Base-by-base conservation (phyloP, 2,113 vertebrate genomes). In the Nicator chloris region DNA sequence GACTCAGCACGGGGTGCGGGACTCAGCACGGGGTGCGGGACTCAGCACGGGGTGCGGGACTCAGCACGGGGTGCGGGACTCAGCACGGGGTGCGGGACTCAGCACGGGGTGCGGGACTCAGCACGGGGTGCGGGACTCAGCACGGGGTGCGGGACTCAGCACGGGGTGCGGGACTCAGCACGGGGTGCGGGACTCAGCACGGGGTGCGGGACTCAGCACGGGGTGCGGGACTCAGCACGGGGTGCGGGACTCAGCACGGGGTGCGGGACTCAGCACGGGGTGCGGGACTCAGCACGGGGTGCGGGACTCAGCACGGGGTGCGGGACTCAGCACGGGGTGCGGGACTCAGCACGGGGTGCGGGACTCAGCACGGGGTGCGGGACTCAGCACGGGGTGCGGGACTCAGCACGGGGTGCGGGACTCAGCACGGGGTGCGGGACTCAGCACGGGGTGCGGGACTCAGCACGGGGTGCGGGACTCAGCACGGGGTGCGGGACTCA, bases 201-300 rank as follows among this genome's bases (percentile, higher is more conserved):
- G 0, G 2, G 17, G 71, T 8, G 23, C 42, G 13, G 6, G 23
- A 7, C 2, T 5, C 4, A 10, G 68, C 15, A 1, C 1, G 0
- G 2, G 17, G 71, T 8, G 23, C 42, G 13, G 6, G 23, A 7
- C 2, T 5, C 4, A 10, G 68, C 15, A 1, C 1, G 0, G 2
- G 17, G 71, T 8, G 23, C 42, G 13, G 6, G 23, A 7, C 2
- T 5, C 4, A 10, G 68, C 15, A 1, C 1, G 0, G 2, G 17
- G 71, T 8, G 23, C 42, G 13, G 6, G 23, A 7, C 2, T 5
- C 4, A 10, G 68, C 15, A 1, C 1, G 0, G 2, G 17, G 71
- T 8, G 23, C 42, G 13, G 6, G 23, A 7, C 2, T 5, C 4
- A 10, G 68, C 15, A 1, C 1, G 0, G 2, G 17, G 71, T 8